A percentile compares a stretch with the other conserved stretches of the same genome.
Evolutionary conservation across 2,113 vertebrate species (phyloP).

Genomic region (Heptranchias perlo): DNA sequence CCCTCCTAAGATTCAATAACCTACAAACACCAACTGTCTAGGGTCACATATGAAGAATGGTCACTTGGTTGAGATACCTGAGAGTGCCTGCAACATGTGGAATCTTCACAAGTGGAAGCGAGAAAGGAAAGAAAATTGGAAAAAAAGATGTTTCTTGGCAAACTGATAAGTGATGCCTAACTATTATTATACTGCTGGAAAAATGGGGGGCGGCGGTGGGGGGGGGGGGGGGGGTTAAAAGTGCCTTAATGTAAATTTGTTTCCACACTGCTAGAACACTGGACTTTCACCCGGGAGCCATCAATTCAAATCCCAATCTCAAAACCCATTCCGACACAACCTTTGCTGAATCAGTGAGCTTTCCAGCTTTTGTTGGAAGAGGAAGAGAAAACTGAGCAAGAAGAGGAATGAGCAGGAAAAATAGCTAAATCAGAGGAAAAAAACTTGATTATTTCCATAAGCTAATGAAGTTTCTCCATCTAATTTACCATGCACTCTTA

Average conservation of each 20-base stretch:
- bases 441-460: not conserved
- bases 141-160: not conserved
- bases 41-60: not conserved
- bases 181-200: too few relatives aligned
- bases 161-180: not conserved
- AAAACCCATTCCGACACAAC: not conserved
- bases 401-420: not conserved
- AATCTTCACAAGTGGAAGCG: not conserved
- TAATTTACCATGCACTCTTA: constrained; percentile 47
- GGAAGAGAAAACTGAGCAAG: not conserved
- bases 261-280: not conserved
- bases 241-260: not conserved
- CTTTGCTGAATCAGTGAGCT: not conserved
- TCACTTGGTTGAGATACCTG: not conserved
- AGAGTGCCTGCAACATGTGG: not conserved
- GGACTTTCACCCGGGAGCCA: not conserved
- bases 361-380: not conserved
- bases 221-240: not conserved
- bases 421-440: not conserved
- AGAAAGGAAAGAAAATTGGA: not conserved
- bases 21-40: not conserved
- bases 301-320: not conserved
- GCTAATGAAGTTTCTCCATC: not conserved
- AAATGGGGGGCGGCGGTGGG: not conserved
- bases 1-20: not conserved